A percentile compares a stretch with the other conserved stretches of the same genome.
These are phyloP conservation scores for Tonatia bakeri DNA, from an alignment of 2,113 vertebrate genomes.

Conservation along the genomic window DNA sequence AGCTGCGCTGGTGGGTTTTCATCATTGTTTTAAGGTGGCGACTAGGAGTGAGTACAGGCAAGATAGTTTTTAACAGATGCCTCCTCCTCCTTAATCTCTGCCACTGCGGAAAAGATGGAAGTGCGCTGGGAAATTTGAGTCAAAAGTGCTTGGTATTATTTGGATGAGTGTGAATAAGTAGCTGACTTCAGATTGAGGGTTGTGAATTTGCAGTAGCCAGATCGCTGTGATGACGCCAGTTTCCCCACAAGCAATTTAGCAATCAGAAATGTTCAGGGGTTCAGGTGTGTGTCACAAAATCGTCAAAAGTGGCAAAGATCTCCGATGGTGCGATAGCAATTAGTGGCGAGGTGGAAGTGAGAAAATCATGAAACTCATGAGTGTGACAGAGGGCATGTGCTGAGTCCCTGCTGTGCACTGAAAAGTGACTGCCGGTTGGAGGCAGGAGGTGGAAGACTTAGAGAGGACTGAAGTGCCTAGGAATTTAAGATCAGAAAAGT, in stretches of 20 bases:
- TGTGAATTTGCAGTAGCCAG: too few species aligned
- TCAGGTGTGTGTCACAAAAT: neutral
- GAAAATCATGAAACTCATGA: neutral
- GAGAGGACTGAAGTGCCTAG: neutral
- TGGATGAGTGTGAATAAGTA: neutral
- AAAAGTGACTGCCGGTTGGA: neutral
- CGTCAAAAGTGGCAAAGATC: neutral
- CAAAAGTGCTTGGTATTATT: neutral
- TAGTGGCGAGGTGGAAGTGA: neutral
- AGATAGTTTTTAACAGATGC: neutral
- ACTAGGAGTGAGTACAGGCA: neutral
- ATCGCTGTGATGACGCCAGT: neutral
- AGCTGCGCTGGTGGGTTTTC: neutral
- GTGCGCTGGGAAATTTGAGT: neutral
- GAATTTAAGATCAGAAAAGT: neutral
- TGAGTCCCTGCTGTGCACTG: neutral
- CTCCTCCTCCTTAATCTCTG: neutral
- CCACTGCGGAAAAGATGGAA: neutral
- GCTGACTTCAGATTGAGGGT: neutral
- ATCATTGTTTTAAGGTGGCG: neutral
- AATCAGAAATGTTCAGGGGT: neutral
- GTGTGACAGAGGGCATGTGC: neutral
- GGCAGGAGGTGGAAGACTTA: neutral
- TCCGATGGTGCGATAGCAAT: neutral
- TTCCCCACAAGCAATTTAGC: neutral